Evolutionary conservation across 2,113 vertebrate genomes (phyloP), one percentile per base, ranked within the genome.

Genomic region (Planiliza haematocheilus): DNA sequence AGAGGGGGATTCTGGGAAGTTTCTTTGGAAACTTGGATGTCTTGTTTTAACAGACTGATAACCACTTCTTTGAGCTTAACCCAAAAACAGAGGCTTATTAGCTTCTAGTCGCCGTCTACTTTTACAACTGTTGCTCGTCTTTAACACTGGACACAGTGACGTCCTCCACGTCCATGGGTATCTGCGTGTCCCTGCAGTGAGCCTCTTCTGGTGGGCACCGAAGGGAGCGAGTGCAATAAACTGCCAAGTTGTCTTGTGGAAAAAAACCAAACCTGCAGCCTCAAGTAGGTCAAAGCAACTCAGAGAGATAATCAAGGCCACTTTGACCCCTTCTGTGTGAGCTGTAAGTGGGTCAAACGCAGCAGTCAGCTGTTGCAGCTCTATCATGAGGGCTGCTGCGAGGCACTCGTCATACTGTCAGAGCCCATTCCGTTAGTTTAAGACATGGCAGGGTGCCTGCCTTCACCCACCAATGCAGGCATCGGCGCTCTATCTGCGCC

Each of bases 261-360:
- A 88, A 30, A 88, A 88, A n/a, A n/a, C n/a, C n/a, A n/a, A n/a
- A n/a, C n/a, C n/a, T 16, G 67, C 45, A 48, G 60, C 85, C 85
- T 90, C 82, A 92, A 91, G 87, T 92, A 91, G 91, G 91, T 90
- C 92, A 90, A 68, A 62, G 34, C 77, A 61, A 84, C 84, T 88
- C 88, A 8, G 48, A 70, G 87, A 91, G 91, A 91, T 89, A 90
- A 93, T 89, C 86, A 88, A 88, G 88, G 85, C 86, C 81, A 79
- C 87, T 91, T 87, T 90, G 91, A 91, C 91, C 92, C 86, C 79
- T 79, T 86, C 72, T 87, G 86, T 86, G 90, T 75, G 86, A 90
- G 89, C 70, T 56, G 73, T 83, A 92, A 91, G 86, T 93, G 88
- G 92, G 92, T 91, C 92, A 93, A 90, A 90, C 8, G 77, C 76